Evolutionary conservation across 2,113 vertebrate species (phyloP), one percentile per base, ranked within the genome.

Genomic region (Meles meles): DNA sequence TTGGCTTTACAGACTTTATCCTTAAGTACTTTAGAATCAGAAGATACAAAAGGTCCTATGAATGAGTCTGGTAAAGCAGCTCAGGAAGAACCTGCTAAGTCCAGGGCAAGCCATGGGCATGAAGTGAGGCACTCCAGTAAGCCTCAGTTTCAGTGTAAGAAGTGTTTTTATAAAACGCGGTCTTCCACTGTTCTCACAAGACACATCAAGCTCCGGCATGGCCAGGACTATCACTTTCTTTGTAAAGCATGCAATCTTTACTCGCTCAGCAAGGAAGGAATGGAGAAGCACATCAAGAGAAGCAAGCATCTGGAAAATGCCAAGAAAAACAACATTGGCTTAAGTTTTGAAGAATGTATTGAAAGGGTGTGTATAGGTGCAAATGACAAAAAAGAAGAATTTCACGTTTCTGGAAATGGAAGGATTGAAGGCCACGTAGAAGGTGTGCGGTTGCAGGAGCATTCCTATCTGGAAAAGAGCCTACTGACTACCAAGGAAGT

Each of bases 201-300:
- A 90, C 99, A 99, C 85, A 98, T 99, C 90, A 99, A 99, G 72
- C 98, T 99, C 37, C 98, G 99, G 65, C 99, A 99, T 86, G 98
- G 99, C 3, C 98, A 99, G 31, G 99, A 99, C 82, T 98, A 99
- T 97, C 99, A 99, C 98, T 99, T 99, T 93, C 99, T 99, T 65
- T 99, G 99, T 97, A 99, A 99, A 98, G 98, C 99, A 0, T 99
- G 99, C 55, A 99, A 99, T 97, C 99, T 99, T 69, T 99, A 99
- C 95, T 99, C 99, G 0, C 98, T 99, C 97, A 99, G 99, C 84
- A 98, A 98, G 63, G 99, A 99, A 95, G 99, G 99, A 92, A 99
- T 99, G 99, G 99, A 99, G 63, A 98, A 98, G 25, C 99, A 99
- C 97, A 99, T 99, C 94, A 99, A 98, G 87, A 99, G 99, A 86